phyloP scores from a whole-genome alignment of 2,888 invertebrate genomes.

The Molanna angustata region DNA sequence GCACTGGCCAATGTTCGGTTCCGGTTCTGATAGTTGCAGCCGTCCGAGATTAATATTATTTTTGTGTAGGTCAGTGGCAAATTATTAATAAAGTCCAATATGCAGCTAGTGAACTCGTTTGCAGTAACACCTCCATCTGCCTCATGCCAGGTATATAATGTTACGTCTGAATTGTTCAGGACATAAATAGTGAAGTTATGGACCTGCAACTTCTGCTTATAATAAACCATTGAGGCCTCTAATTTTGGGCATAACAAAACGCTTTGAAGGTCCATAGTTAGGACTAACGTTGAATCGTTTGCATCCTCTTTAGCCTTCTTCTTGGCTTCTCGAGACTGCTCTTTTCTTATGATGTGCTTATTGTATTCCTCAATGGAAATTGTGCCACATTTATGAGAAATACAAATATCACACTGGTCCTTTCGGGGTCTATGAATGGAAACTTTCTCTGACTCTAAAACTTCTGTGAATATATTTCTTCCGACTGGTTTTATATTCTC shows the following conservation, averaged over 20 bases:
- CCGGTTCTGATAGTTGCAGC: conserved; percentile 4
- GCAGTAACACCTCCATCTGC: background rate
- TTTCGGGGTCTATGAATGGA: too few relatives aligned
- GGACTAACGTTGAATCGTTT: too few relatives aligned
- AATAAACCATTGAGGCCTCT: background rate
- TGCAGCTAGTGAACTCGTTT: too few relatives aligned
- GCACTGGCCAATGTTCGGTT: background rate
- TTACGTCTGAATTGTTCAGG: background rate
- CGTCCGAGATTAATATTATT: background rate
- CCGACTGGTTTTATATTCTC: too few relatives aligned
- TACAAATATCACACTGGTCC: too few relatives aligned
- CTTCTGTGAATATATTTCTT: too few relatives aligned
- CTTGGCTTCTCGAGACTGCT: too few relatives aligned
- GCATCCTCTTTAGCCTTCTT: too few relatives aligned
- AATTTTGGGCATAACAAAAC: background rate
- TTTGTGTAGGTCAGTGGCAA: background rate
- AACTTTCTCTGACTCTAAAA: too few relatives aligned
- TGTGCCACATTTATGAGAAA: too few relatives aligned
- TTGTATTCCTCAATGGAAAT: too few relatives aligned
- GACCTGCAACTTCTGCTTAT: background rate
- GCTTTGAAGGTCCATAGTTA: background rate
- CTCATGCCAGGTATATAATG: background rate
- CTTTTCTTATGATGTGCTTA: too few relatives aligned
- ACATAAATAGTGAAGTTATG: background rate
- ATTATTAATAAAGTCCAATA: background rate